These are phyloP conservation scores for Hiodon alosoides DNA, from an alignment of 2,113 vertebrate species.

Conservation along the genomic window DNA sequence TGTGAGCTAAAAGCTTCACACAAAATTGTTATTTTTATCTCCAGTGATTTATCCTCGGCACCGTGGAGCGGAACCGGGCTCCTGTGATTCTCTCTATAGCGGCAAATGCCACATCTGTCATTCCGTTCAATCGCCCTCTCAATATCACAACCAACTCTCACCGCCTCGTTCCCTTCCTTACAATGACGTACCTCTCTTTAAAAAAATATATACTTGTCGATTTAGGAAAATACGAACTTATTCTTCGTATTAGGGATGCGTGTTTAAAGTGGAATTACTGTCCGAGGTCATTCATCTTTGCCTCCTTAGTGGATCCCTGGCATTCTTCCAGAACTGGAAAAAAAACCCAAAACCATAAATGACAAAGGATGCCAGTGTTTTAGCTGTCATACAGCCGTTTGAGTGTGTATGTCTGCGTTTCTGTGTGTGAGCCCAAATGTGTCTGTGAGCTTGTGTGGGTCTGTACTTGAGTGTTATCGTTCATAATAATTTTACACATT, in stretches of 20 bases:
- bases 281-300: conserved; percentile 9
- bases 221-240: background rate
- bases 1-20: background rate
- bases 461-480: background rate
- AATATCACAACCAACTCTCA: background rate
- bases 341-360: background rate
- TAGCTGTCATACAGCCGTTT: background rate
- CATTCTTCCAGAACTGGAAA: conserved; percentile 3
- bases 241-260: background rate
- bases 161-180: background rate
- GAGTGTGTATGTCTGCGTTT: no score
- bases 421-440: no score
- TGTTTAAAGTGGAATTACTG: conserved; percentile 17
- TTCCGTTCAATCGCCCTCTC: background rate
- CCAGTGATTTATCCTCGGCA: background rate
- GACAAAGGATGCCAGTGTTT: conserved; percentile 1
- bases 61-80: background rate
- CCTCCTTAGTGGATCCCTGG: background rate
- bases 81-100: background rate
- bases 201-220: background rate
- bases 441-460: no score
- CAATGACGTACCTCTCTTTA: background rate
- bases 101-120: conserved; percentile 1
- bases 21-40: background rate
- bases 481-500: background rate